Base-by-base conservation (phyloP, 1,140 invertebrate species). In the Leucophenga varia region DNA sequence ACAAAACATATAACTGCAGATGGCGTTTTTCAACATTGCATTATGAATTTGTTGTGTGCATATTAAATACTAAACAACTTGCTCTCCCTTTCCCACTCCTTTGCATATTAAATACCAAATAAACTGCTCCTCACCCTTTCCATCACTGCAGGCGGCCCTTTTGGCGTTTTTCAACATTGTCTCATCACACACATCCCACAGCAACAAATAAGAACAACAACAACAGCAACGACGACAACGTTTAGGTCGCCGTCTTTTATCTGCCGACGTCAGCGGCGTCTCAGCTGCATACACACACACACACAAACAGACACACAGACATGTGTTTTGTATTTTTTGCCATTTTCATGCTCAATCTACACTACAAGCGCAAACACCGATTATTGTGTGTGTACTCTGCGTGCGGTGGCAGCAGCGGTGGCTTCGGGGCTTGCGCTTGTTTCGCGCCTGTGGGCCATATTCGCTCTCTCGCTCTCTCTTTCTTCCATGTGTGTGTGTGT, bases 231-330 rank as follows among this genome's bases (percentile, higher is more conserved):
- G n/a, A n/a, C n/a, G n/a, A n/a, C n/a, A n/a, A 49, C 31, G 47
- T 41, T 44, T 20, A 41, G 41, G 25, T 49, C 30, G 36, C 52
- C 19, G 42, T 51, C 49, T 57, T 57, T 54, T 54, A 55, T 55
- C 52, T 55, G 55, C 50, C 53, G 54, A 48, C 56, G 54, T 55
- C 54, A 52, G 49, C 55, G 53, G 39, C 50, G 43, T 52, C 53
- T 56, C 54, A 37, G 14, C 52, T 43, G 43, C 10, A 39, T 37
- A 28, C 42, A 20, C 37, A 30, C 22, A 34, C 35, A 43, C 18
- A 41, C 14, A 20, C 17, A 28, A 14, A 36, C n/a, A 22, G 18
- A 28, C 5, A 40, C 31, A 36, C 14, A 22, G 9, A 20, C 31
- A 31, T 17, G 14, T 42, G n/a, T 35, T 39, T 31, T 47, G 12